Conservation (phyloP, 2,888 invertebrate genomes). For the Metacarcinus magister region DNA sequence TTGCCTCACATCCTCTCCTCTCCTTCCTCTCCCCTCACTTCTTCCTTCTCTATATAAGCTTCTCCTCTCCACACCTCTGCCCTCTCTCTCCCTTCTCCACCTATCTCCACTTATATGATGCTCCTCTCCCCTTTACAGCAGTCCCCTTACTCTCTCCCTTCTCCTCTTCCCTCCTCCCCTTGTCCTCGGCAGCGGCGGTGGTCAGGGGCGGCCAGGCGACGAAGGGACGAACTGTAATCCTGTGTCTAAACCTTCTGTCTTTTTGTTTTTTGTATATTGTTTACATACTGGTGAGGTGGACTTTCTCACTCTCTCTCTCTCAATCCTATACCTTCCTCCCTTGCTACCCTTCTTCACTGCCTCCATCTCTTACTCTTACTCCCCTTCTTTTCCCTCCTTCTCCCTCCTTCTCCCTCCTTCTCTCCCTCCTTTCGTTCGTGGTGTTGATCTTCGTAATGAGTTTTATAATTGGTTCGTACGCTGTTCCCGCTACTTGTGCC, state of each 20-base stretch:
- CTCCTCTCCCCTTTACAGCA: background rate
- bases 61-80: background rate
- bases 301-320: background rate
- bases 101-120: background rate
- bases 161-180: background rate
- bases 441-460: slow-evolving; percentile 32
- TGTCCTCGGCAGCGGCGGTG: too few species aligned
- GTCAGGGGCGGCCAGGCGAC: too few species aligned
- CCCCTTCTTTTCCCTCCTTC: background rate
- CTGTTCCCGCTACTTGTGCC: background rate
- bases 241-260: too few species aligned
- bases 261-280: too few species aligned
- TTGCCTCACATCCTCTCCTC: background rate
- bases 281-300: too few species aligned
- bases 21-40: background rate
- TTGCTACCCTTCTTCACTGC: background rate
- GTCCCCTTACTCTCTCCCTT: background rate
- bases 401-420: background rate
- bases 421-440: background rate
- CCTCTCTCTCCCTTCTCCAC: background rate
- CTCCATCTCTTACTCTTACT: background rate
- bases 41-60: background rate
- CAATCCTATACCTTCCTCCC: too few species aligned
- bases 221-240: too few species aligned
- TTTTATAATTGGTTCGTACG: background rate